Conservation (phyloP, 2,888 invertebrate genomes). For the Lagria hirta region DNA sequence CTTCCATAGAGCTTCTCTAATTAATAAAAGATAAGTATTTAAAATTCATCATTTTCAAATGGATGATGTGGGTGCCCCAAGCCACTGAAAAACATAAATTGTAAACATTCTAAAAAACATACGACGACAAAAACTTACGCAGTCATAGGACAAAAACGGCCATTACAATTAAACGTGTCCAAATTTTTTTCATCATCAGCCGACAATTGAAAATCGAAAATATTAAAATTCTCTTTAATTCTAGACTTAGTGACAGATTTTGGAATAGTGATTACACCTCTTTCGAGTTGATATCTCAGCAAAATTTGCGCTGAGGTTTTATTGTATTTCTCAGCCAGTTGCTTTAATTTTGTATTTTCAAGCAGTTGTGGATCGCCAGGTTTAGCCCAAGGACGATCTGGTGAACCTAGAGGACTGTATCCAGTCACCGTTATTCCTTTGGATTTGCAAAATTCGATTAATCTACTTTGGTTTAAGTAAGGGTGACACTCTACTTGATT, state of each 20-base stretch:
- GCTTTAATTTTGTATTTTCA: slow-evolving; percentile 71
- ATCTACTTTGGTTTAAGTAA: slow-evolving; percentile 70
- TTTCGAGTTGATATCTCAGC: slow-evolving; percentile 66
- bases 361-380: slow-evolving; percentile 71
- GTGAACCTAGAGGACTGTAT: slow-evolving; percentile 83
- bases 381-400: slow-evolving; percentile 79
- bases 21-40: background rate
- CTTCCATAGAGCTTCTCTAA: no score
- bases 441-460: slow-evolving; percentile 69
- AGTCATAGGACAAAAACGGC: slow-evolving; percentile 56
- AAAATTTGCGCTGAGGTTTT: slow-evolving; percentile 73
- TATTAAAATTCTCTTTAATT: slow-evolving; percentile 70
- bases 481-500: slow-evolving; percentile 75
- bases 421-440: slow-evolving; percentile 71
- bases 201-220: slow-evolving; percentile 74
- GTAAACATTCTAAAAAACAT: slow-evolving; percentile 2
- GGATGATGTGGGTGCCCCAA: slow-evolving; percentile 16
- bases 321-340: slow-evolving; percentile 63
- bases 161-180: slow-evolving; percentile 70
- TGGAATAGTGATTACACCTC: slow-evolving; percentile 67
- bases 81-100: slow-evolving; percentile 10
- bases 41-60: slow-evolving; percentile 16
- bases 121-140: slow-evolving; percentile 13
- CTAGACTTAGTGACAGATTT: slow-evolving; percentile 77
- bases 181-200: slow-evolving; percentile 68